These are phyloP conservation scores for Calliopum simillimum DNA, from an alignment of 2,888 invertebrate species.

Conservation along the genomic window DNA sequence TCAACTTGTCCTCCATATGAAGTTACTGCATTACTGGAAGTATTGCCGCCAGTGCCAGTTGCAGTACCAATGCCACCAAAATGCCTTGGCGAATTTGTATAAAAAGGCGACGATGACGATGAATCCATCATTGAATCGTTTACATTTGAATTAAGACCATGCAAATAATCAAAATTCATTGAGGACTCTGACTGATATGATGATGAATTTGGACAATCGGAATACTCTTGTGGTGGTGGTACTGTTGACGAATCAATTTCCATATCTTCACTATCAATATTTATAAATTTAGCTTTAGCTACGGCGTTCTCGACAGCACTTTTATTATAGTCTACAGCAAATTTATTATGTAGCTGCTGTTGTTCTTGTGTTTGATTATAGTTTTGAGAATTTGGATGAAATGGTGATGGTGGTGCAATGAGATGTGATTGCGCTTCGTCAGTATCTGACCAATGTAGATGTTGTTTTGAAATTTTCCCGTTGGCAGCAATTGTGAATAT, in stretches of 20 bases:
- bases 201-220: conserved; percentile 48
- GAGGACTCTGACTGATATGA: conserved; percentile 60
- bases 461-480: neutral
- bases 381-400: conserved; percentile 27
- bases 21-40: conserved; percentile 22
- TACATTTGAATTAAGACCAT: conserved; percentile 52
- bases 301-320: neutral
- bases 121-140: conserved; percentile 37
- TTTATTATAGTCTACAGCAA: too few relatives aligned
- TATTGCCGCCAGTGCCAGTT: conserved; percentile 28
- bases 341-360: neutral
- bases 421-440: conserved; percentile 17
- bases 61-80: conserved; percentile 42
- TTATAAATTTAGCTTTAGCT: conserved; percentile 43
- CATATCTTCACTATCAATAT: conserved; percentile 63
- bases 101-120: conserved; percentile 47
- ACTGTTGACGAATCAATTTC: conserved; percentile 64
- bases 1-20: conserved; percentile 58
- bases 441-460: conserved; percentile 9
- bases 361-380: conserved; percentile 13
- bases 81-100: conserved; percentile 42
- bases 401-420: conserved; percentile 23
- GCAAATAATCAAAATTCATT: conserved; percentile 65
- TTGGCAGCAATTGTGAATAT: conserved; percentile 15
- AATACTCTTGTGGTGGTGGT: conserved; percentile 61